A percentile compares a stretch with the other conserved stretches of the same genome.
phyloP scores from a whole-genome alignment of 2,888 invertebrate genomes.

The Capitulum mitella region DNA sequence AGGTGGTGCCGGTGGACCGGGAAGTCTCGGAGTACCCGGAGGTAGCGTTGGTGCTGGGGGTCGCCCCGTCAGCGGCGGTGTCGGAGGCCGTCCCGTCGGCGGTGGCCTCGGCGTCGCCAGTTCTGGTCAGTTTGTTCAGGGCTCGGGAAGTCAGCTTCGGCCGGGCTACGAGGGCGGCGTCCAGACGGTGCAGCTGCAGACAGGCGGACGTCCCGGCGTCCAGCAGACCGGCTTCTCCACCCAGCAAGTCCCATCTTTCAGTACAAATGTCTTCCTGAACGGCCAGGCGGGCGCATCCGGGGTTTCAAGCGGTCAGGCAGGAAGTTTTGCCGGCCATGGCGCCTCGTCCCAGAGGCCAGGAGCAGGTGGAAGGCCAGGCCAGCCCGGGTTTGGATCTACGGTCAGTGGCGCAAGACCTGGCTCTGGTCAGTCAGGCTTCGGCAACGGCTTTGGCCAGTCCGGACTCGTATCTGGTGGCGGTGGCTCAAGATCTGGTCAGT shows the following conservation, averaged over 20 bases:
- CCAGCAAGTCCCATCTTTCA: neutral
- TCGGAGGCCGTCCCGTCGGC: too few relatives aligned
- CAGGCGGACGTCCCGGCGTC: too few relatives aligned
- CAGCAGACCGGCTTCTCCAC: too few relatives aligned
- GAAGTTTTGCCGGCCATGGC: neutral
- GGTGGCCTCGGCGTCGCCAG: neutral
- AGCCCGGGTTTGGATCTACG: neutral
- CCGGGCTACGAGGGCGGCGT: neutral
- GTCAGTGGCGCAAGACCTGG: too few relatives aligned
- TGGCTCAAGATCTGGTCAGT: too few relatives aligned
- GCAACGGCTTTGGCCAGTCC: neutral
- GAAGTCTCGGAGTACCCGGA: too few relatives aligned
- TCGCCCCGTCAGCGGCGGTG: too few relatives aligned
- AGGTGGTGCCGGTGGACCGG: neutral
- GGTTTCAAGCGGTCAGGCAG: neutral
- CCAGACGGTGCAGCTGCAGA: neutral
- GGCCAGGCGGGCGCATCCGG: neutral
- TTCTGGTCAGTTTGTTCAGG: neutral
- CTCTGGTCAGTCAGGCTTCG: too few relatives aligned
- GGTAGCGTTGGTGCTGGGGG: too few relatives aligned
- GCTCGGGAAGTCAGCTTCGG: neutral
- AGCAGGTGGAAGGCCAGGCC: neutral
- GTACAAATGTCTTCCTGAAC: neutral
- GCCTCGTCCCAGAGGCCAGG: neutral
- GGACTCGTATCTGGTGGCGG: neutral